Conservation (phyloP, 2,797 vertebrate genomes). For the Morus bassanus region DNA sequence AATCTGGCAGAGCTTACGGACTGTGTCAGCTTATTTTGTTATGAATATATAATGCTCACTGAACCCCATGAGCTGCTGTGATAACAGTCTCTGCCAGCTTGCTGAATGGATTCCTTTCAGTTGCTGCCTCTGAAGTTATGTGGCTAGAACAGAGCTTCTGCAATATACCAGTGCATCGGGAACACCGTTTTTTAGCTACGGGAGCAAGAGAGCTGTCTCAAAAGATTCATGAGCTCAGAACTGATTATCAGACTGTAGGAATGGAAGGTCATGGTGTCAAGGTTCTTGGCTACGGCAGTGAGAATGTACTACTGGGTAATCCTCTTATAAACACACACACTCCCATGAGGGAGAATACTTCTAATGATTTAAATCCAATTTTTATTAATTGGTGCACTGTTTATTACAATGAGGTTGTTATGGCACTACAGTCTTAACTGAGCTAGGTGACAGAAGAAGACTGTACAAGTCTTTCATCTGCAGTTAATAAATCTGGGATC, state of each 20-base stretch:
- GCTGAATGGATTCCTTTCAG: constrained; percentile 61
- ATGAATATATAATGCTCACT: constrained; percentile 31
- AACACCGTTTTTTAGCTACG: not conserved
- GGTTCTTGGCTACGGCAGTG: not conserved
- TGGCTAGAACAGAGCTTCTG: not conserved
- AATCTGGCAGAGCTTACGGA: constrained; percentile 26
- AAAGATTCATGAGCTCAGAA: constrained; percentile 12
- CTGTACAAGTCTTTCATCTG: not conserved
- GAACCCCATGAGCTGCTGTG: constrained; percentile 42
- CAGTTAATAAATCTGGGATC: not conserved
- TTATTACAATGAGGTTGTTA: not conserved
- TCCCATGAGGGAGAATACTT: not conserved
- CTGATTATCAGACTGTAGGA: not conserved
- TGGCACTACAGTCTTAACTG: not conserved
- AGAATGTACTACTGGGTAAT: not conserved
- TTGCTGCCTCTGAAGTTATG: constrained; percentile 23
- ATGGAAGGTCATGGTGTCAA: not conserved
- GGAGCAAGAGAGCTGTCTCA: not conserved
- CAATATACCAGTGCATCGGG: not conserved
- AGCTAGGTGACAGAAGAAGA: not conserved
- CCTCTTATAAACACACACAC: not conserved
- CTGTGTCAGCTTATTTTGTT: constrained; percentile 53
- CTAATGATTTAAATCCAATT: not conserved
- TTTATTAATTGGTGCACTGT: not conserved
- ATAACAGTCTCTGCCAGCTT: constrained; percentile 55